Conservation (phyloP, 1,140 invertebrate species). For the Pemphigus obesinymphae region DNA sequence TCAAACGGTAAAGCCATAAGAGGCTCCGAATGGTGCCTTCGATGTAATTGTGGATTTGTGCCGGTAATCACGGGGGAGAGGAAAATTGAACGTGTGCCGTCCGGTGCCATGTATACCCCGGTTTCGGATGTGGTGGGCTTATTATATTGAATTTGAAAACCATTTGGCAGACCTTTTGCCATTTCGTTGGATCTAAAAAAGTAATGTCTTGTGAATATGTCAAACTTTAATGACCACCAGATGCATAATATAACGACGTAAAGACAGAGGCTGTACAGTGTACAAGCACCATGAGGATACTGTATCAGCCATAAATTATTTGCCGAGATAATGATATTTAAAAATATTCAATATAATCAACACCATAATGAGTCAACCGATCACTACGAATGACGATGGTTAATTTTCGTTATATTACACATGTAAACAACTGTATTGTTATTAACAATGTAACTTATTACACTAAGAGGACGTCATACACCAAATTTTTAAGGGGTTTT, state of each 20-base stretch:
- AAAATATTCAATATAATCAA: neutral
- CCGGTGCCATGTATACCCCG: no score
- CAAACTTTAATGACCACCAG: neutral
- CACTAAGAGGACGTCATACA: no score
- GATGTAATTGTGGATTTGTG: neutral
- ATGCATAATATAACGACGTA: no score
- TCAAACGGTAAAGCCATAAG: neutral
- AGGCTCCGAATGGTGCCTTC: neutral
- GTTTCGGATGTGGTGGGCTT: neutral
- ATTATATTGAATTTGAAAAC: conserved; percentile 14
- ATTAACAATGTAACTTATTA: no score
- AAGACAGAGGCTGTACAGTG: no score
- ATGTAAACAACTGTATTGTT: no score
- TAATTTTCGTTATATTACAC: no score
- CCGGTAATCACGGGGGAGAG: neutral
- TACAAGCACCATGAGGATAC: neutral
- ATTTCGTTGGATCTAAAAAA: neutral
- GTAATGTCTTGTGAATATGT: neutral
- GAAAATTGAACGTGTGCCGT: neutral
- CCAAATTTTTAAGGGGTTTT: no score
- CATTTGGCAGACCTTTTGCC: neutral
- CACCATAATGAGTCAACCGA: neutral
- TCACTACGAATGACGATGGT: no score
- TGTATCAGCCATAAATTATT: neutral
- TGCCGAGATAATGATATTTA: neutral